Conservation (phyloP, 2,797 vertebrate species). For the Loriculus beryllinus region DNA sequence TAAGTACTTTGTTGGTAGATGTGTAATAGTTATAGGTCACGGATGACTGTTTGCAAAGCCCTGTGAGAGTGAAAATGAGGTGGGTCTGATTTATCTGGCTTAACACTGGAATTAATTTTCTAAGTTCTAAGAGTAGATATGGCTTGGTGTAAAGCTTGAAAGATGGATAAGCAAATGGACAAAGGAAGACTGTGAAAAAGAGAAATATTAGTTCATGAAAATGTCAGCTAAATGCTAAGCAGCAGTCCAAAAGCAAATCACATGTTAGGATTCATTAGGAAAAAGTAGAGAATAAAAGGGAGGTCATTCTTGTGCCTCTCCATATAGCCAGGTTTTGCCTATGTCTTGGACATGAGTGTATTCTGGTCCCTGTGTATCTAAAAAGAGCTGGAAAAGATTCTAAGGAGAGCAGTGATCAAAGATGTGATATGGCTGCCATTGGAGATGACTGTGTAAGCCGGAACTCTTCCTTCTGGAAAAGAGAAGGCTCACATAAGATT, state of each 20-base stretch:
- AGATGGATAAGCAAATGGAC: background rate
- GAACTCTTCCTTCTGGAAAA: background rate
- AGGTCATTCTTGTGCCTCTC: background rate
- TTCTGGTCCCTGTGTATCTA: background rate
- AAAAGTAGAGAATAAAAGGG: background rate
- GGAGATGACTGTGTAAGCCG: background rate
- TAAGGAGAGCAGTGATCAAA: background rate
- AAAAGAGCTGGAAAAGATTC: background rate
- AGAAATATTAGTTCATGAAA: background rate
- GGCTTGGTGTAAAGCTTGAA: background rate
- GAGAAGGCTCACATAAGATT: background rate
- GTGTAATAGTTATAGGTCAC: background rate
- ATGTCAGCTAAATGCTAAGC: background rate
- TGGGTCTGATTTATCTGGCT: background rate
- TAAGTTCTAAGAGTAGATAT: background rate
- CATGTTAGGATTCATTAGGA: background rate
- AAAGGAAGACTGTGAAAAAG: background rate
- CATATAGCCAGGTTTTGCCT: background rate
- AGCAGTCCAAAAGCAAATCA: background rate
- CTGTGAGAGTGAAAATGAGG: background rate
- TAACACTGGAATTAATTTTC: background rate
- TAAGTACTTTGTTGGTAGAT: background rate
- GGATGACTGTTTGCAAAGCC: background rate
- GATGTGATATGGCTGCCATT: rapidly evolving
- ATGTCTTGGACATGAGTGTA: rapidly evolving